phyloP scores from a whole-genome alignment of 23 tunicate species.

The Oikopleura albicans region DNA sequence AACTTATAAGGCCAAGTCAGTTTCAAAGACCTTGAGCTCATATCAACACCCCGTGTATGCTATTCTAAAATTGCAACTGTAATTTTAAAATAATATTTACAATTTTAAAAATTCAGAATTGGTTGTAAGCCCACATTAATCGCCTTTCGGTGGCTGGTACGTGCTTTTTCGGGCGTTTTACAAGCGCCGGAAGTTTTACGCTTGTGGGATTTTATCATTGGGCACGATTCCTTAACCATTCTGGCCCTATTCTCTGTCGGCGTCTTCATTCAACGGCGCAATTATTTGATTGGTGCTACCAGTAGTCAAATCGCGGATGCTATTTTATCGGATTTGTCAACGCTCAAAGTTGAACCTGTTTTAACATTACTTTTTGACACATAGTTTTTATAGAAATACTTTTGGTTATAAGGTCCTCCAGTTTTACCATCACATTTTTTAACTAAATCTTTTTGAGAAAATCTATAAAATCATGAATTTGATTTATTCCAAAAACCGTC shows the following conservation, averaged over 20 bases:
- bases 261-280: conserved; percentile 62
- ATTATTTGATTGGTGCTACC: conserved; percentile 39
- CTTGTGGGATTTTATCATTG: conserved; percentile 83
- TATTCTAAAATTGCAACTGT: too few relatives aligned
- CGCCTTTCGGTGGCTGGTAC: conserved; percentile 88
- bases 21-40: too few relatives aligned
- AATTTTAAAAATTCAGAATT: conserved; percentile 16
- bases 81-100: too few relatives aligned
- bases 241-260: conserved; percentile 72
- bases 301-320: conserved; percentile 29
- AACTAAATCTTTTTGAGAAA: too few relatives aligned
- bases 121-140: conserved; percentile 28
- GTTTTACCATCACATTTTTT: too few relatives aligned
- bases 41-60: too few relatives aligned
- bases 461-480: too few relatives aligned
- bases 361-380: conserved; percentile 28
- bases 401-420: too few relatives aligned
- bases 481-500: too few relatives aligned
- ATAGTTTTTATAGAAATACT: too few relatives aligned
- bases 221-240: conserved; percentile 38
- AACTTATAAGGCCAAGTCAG: too few relatives aligned
- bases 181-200: conserved; percentile 66
- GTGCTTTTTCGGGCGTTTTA: conserved; percentile 73
- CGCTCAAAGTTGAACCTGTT: conserved; percentile 50
- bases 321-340: conserved; percentile 47